These are phyloP conservation scores for Myotis daubentonii DNA, from an alignment of 2,797 vertebrate genomes.

Conservation along the genomic window DNA sequence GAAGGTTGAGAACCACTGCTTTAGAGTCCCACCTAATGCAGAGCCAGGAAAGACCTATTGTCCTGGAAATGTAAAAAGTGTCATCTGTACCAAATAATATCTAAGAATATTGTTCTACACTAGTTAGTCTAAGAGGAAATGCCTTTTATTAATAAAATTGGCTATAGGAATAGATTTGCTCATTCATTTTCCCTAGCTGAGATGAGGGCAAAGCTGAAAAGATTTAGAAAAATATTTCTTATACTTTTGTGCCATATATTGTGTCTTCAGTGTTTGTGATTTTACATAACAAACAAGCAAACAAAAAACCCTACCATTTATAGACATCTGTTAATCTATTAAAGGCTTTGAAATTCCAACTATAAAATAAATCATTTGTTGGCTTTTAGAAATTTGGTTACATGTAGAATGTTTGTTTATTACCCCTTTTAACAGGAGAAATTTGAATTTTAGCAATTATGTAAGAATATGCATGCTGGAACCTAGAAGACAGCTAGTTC, in stretches of 20 bases:
- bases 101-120: neutral
- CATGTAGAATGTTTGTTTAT: constrained; percentile 43
- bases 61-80: neutral
- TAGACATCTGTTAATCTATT: neutral
- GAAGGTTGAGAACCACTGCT: too few species aligned
- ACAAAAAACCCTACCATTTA: neutral
- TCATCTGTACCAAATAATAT: neutral
- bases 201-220: neutral
- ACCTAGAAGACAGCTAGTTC: constrained; percentile 11
- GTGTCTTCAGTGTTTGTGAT: neutral
- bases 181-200: neutral
- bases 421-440: constrained; percentile 29
- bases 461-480: constrained; percentile 39
- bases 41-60: neutral
- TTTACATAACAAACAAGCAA: neutral
- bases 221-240: neutral
- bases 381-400: constrained; percentile 43
- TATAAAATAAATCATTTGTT: neutral
- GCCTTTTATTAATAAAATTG: neutral
- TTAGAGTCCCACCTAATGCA: neutral
- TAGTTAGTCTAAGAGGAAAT: neutral
- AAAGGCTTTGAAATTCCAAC: constrained; percentile 5
- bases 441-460: constrained; percentile 60
- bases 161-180: neutral
- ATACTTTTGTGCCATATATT: neutral